Evolutionary conservation across 2,888 invertebrate species (phyloP).

Genomic region (Adelognathus sp.): DNA sequence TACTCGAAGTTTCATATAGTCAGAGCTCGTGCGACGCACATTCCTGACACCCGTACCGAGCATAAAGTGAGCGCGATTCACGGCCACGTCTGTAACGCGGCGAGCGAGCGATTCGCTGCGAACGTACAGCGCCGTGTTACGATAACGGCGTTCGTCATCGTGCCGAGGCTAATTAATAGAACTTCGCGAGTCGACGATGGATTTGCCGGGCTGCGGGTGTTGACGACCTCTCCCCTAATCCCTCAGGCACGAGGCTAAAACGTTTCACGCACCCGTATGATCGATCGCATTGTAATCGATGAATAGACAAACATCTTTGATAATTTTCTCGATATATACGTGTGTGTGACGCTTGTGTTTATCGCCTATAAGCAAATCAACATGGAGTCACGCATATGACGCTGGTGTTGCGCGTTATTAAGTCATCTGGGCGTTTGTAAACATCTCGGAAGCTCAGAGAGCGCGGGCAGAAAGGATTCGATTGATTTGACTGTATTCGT

Average conservation of each 20-base stretch:
- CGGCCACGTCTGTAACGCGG: conserved; percentile 27
- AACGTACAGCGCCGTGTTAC: conserved; percentile 25
- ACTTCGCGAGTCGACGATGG: conserved; percentile 35
- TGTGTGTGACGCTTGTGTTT: background rate
- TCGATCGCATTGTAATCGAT: background rate
- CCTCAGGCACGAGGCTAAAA: background rate
- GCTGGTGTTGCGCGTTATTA: background rate
- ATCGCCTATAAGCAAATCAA: background rate
- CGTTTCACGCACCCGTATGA: background rate
- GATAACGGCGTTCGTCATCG: conserved; percentile 55
- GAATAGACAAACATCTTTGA: background rate
- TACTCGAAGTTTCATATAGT: conserved; percentile 8
- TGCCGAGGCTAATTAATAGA: conserved; percentile 58
- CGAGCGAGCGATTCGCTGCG: conserved; percentile 11
- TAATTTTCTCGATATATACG: background rate
- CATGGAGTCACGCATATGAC: background rate
- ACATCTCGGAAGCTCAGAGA: no score
- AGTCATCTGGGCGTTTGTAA: background rate
- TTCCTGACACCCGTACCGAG: conserved; percentile 33
- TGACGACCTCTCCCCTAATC: background rate
- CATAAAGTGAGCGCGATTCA: background rate
- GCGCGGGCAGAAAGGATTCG: no score
- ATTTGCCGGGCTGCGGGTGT: conserved; percentile 8
- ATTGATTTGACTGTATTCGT: no score
- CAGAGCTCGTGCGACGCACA: conserved; percentile 45